Percentiles rank a stretch among this genome's conserved stretches.
Conservation (phyloP, 2,113 vertebrate species). For the Gallinago jamesoni region DNA sequence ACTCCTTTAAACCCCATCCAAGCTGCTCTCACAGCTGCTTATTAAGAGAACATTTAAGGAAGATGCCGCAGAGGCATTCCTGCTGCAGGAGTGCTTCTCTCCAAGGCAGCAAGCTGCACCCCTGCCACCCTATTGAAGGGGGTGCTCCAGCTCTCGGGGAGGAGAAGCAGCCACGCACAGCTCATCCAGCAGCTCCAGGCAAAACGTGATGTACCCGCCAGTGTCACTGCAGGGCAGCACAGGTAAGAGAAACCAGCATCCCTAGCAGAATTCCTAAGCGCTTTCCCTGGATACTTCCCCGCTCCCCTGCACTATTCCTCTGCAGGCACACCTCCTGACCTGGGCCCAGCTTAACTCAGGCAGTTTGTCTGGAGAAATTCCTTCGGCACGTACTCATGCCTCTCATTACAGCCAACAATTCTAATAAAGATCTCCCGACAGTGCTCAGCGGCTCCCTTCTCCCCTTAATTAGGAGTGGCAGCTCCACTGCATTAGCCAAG, state of each 20-base stretch:
- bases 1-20: background rate
- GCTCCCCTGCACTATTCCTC: rapidly evolving
- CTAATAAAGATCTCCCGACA: background rate
- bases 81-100: background rate
- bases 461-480: constrained; percentile 3
- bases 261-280: background rate
- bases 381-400: background rate
- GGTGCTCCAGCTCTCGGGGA: background rate
- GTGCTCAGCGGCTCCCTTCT: background rate
- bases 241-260: rapidly evolving
- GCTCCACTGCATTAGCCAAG: background rate
- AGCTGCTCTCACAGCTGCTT: background rate
- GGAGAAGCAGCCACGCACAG: background rate
- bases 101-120: background rate
- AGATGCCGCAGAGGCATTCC: background rate
- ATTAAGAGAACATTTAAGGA: background rate
- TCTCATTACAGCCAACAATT: background rate
- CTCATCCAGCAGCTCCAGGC: background rate
- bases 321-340: background rate
- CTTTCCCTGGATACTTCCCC: too few species aligned
- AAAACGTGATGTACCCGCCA: background rate
- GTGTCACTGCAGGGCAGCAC: background rate
- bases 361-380: background rate
- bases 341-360: background rate
- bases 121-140: background rate